Evolutionary conservation across 2,797 vertebrate genomes (phyloP).

Genomic region (Muscicapa comitata): DNA sequence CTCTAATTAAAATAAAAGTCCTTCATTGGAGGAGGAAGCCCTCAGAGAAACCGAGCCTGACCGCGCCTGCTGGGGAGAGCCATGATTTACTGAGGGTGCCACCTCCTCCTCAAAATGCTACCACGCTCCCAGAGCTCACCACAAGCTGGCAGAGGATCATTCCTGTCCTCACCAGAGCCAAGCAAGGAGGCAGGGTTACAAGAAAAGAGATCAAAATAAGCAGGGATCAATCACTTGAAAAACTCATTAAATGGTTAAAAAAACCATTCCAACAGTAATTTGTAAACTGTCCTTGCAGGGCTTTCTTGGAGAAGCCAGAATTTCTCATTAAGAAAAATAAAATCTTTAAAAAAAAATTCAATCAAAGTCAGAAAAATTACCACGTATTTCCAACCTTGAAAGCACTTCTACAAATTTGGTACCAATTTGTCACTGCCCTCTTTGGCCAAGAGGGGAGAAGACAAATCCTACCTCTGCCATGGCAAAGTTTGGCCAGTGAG

Average conservation of each 20-base stretch:
- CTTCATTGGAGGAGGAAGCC: conserved; percentile 11
- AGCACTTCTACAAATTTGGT: background rate
- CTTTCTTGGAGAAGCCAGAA: background rate
- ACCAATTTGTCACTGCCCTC: background rate
- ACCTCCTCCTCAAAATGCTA: background rate
- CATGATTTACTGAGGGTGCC: background rate
- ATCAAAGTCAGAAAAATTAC: background rate
- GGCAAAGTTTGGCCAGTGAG: background rate
- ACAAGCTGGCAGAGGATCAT: background rate
- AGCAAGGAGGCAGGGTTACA: background rate
- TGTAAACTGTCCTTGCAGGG: background rate
- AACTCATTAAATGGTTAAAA: background rate
- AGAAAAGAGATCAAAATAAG: background rate
- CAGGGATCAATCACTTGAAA: background rate
- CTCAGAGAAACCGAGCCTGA: background rate
- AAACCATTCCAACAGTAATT: background rate
- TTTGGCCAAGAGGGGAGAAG: background rate
- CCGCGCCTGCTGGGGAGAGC: background rate
- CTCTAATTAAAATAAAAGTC: background rate
- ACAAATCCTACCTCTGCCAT: background rate
- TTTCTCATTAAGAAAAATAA: background rate
- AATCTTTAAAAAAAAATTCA: background rate
- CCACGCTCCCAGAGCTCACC: background rate
- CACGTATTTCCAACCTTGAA: background rate
- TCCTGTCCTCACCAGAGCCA: background rate